phyloP scores from a whole-genome alignment of 2,113 vertebrate species.

The Stigmatopora argus region DNA sequence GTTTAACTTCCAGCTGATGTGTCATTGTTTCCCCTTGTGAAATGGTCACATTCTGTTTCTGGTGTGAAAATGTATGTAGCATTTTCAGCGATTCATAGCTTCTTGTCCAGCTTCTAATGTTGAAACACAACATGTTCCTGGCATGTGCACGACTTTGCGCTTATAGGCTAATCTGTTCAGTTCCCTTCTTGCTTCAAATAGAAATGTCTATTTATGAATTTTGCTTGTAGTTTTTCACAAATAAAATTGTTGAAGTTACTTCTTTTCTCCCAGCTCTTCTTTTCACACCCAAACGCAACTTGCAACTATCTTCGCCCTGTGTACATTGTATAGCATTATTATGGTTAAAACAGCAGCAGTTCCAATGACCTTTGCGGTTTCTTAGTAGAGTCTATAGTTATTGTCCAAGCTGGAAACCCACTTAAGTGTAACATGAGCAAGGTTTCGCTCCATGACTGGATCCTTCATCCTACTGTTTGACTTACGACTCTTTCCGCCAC shows the following conservation, averaged over 20 bases:
- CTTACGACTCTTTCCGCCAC: constrained; percentile 16
- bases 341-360: not conserved
- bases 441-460: not conserved
- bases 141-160: constrained; percentile 99
- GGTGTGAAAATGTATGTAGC: constrained; percentile 91
- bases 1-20: constrained; percentile 83
- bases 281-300: not conserved
- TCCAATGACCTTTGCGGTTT: not conserved
- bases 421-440: not conserved
- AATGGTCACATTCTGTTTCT: constrained; percentile 91
- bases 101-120: constrained; percentile 97
- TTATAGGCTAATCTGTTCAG: constrained; percentile 94
- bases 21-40: constrained; percentile 95
- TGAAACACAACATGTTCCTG: constrained; percentile 97
- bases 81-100: constrained; percentile 92
- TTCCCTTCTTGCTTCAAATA: constrained; percentile 93
- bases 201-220: constrained; percentile 99
- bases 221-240: constrained; percentile 99
- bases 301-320: not conserved
- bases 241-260: constrained; percentile 99
- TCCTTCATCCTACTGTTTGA: constrained; percentile 25
- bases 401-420: not conserved
- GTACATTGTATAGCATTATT: not conserved
- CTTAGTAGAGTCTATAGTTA: not conserved
- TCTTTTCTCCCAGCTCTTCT: constrained; percentile 34